These are phyloP conservation scores for Ennomos fuscantarius DNA, from an alignment of 2,888 invertebrate genomes.

Conservation along the genomic window DNA sequence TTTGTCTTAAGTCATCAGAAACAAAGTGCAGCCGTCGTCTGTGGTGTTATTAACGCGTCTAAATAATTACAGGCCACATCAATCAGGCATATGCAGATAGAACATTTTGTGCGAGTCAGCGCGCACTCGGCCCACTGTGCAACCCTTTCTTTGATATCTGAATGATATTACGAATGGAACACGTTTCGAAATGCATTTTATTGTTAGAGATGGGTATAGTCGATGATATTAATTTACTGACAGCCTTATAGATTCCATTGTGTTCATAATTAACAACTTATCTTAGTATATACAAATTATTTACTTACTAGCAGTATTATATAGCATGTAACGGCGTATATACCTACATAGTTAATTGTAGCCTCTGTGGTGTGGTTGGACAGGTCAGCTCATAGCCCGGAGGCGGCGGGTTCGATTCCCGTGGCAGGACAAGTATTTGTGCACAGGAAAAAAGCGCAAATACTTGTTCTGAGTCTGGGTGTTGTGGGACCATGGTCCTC, in stretches of 20 bases:
- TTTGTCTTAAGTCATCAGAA: constrained; percentile 84
- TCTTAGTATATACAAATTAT: too few relatives aligned
- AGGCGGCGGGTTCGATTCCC: too few relatives aligned
- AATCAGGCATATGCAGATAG: constrained; percentile 84
- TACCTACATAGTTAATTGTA: too few relatives aligned
- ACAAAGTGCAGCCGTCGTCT: constrained; percentile 81
- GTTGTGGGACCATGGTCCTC: too few relatives aligned
- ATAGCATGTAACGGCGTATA: too few relatives aligned
- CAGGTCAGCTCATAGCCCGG: too few relatives aligned
- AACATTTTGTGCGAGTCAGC: constrained; percentile 83
- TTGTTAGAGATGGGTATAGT: constrained; percentile 53
- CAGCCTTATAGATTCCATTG: constrained; percentile 16
- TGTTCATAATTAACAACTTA: neutral
- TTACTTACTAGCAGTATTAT: too few relatives aligned
- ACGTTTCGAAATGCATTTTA: constrained; percentile 54
- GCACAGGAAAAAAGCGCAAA: too few relatives aligned
- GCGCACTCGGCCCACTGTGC: constrained; percentile 75
- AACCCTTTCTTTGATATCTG: constrained; percentile 83
- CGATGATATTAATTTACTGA: constrained; percentile 38
- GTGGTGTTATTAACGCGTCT: constrained; percentile 85
- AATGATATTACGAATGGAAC: constrained; percentile 79
- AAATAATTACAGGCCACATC: constrained; percentile 85
- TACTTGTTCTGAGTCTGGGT: too few relatives aligned
- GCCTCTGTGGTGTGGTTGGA: too few relatives aligned
- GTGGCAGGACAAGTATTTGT: too few relatives aligned